Evolutionary conservation across 2,113 vertebrate genomes (phyloP), one percentile per base, ranked within the genome.

Genomic region (Mionectes macconnelli): DNA sequence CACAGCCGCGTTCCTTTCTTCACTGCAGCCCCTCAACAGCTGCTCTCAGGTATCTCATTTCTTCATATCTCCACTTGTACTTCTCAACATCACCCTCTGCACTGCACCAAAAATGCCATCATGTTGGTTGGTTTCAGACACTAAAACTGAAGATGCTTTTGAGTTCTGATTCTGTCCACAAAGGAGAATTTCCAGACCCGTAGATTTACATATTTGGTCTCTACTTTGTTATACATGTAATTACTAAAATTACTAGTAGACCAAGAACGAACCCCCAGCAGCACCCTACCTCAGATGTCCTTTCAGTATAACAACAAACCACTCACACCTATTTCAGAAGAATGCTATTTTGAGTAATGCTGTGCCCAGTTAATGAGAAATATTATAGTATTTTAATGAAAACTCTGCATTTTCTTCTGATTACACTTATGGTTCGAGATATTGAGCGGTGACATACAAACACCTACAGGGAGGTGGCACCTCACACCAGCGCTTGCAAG

Each of bases 401-500:
- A 89, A 67, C 28, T 63, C 8, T 44, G 16, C 16, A 25, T 31
- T 87, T 89, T 76, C 69, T 84, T 69, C 59, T 63, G 64, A n/a
- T 66, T 27, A 40, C 28, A 59, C 64, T 39, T 55, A 31, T 0
- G 2, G 45, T 50, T 86, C 0, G 1, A 68, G 67, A 76, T 4
- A 62, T 0, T 3, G 45, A 94, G 67, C 2, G 1, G 22, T 62
- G 50, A 92, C 90, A 85, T 27, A 42, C 63, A 93, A 79, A 73
- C 37, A 85, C 35, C 75, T 53, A 30, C 31, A 86, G 72, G 64
- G 87, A 93, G 64, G 73, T 84, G 77, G 70, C 90, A 85, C 57
- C 82, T 93, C 42, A 25, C 1, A 3, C 52, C 69, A 82, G 63
- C 0, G 0, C 40, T 35, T 42, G 52, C 39, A 6, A 1, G 17